Base-by-base conservation (phyloP, 2,888 invertebrate genomes). In the Autographa gamma region DNA sequence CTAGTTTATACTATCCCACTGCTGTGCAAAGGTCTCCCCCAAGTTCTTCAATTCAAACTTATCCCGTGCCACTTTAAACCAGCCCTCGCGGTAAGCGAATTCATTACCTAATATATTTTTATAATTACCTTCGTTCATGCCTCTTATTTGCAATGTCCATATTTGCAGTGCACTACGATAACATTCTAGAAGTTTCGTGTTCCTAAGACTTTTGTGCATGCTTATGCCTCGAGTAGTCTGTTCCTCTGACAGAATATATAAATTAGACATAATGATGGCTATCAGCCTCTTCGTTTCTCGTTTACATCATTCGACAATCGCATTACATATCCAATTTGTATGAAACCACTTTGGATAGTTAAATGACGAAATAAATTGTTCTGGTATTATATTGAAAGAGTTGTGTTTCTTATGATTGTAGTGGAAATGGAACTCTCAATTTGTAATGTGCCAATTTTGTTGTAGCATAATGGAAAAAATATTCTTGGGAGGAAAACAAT, bases 211-310 rank as follows among this genome's bases (percentile, higher is more conserved):
- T 88, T 68, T 79, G 66, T 18, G 18, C 63, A 2, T 79, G 80
- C 74, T 85, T 78, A 80, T 92, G 80, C 86, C 75, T 74, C 83
- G 86, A 90, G 88, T 84, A 83, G 85, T 86, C 85, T 87, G 90
- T 92, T 89, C 88, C 90, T 88, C 88, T 88, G 89, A 89, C 87
- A 89, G 90, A 88, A 92, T 93, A 93, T 94, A 93, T 91, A 94
- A 94, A 94, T 94, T 89, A 93, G 89, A 82, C 82, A 87, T 94
- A 94, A 94, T 94, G 92, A 93, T 83, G 86, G 93, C 90, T 89
- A 93, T 94, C 93, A 93, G 73, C 69, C 64, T 85, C 78, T 81
- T 89, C 87, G 86, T 87, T 89, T 90, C 92, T 92, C 90, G 91
- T 91, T 91, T 91, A 91, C 89, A 89, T 92, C 89, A 93, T 93